Percentiles rank a stretch among this genome's conserved stretches.
phyloP scores from a whole-genome alignment of 2,113 vertebrate genomes.

The Hymenochirus boettgeri region DNA sequence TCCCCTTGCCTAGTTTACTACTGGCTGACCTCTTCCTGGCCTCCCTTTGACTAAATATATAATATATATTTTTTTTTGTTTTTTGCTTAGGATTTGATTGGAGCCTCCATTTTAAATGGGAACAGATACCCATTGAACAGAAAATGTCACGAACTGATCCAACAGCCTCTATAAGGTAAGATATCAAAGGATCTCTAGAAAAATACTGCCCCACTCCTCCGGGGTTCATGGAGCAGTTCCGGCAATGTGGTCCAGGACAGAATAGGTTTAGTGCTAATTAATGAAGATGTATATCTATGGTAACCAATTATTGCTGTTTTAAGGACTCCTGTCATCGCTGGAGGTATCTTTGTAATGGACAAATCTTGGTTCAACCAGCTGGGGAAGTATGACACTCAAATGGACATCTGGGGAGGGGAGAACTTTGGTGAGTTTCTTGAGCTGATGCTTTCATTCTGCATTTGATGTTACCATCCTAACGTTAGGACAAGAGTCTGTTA shows the following conservation, averaged over 20 bases:
- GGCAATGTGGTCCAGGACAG: too few relatives aligned
- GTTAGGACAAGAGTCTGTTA: neutral
- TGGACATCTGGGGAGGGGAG: slow-evolving; percentile 99
- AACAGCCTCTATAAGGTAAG: slow-evolving; percentile 87
- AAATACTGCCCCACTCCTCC: too few relatives aligned
- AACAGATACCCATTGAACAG: slow-evolving; percentile 97
- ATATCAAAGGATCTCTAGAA: too few relatives aligned
- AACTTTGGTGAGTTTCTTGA: slow-evolving; percentile 84
- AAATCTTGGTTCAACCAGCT: slow-evolving; percentile 97
- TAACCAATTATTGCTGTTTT: slow-evolving; percentile 2
- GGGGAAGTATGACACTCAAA: slow-evolving; percentile 95
- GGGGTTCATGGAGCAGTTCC: too few relatives aligned
- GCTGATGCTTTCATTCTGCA: neutral
- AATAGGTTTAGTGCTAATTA: too few relatives aligned
- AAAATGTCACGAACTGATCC: slow-evolving; percentile 93
- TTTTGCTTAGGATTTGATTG: slow-evolving; percentile 87
- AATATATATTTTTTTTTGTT: slow-evolving; percentile 4
- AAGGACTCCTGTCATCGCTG: slow-evolving; percentile 96
- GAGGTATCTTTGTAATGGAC: slow-evolving; percentile 95
- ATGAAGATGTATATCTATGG: too few relatives aligned
- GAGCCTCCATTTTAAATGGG: slow-evolving; percentile 99
- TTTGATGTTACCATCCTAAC: neutral
- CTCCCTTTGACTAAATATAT: too few relatives aligned
- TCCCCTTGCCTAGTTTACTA: too few relatives aligned
- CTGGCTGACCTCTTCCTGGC: too few relatives aligned